Base-by-base conservation (phyloP, 2,797 vertebrate species). In the Petrocephalus sullivani region DNA sequence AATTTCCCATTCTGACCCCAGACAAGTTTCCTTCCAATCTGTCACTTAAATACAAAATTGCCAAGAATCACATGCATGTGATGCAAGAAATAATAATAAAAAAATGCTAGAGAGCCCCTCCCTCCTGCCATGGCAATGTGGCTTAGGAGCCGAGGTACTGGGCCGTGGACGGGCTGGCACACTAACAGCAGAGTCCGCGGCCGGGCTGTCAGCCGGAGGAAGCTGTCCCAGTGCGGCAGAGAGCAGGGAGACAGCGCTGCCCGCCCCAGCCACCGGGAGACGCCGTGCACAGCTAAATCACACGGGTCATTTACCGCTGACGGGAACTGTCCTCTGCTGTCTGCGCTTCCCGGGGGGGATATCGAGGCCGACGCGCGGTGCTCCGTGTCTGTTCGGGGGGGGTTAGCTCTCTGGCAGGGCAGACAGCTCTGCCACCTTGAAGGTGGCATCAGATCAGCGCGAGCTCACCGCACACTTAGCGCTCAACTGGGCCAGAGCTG, bases 271-370 rank as follows among this genome's bases (percentile, higher is more conserved):
- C 71, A 78, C 16, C 37, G 5, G 91, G 91, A 93, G 88, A 88
- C 84, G 85, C 90, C 91, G 90, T 90, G 92, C 9, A 7, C 92
- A 28, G 88, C 92, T 90, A 93, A 95, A 94, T 94, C 92, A 94
- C 92, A 95, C 64, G 92, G 95, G 94, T 95, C 95, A 95, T 95
- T 95, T 95, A 93, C 93, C 92, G 89, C 91, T 95, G 95, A 96
- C 90, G 92, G 93, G 91, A 93, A 91, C 90, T 89, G 93, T 95
- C 95, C 95, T 96, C 95, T 54, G 92, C 94, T 94, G 94, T 96
- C 95, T 93, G 89, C 51, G 2, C 91, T 91, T 92, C 87, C 91
- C 90, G 91, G 89, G 92, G 64, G 91, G 93, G 92, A 92, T 90
- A 91, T 92, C 85, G 84, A 78, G 54, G 60, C 84, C 12, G 86